Conservation (phyloP, 2,113 vertebrate species). For the Eidolon helvum region DNA sequence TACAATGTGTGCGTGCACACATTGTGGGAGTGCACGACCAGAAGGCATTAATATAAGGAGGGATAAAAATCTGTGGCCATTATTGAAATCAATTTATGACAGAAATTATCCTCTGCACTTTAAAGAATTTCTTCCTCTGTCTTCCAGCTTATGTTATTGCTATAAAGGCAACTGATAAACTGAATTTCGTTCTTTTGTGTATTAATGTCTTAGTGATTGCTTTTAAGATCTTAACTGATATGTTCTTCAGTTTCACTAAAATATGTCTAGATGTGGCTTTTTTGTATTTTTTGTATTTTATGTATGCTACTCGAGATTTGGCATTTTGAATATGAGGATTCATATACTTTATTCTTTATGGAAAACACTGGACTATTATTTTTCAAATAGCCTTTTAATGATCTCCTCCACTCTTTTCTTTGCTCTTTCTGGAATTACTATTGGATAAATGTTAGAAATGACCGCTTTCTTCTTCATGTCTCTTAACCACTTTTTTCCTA, state of each 20-base stretch:
- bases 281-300: too few relatives aligned
- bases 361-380: not conserved
- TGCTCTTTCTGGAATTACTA: not conserved
- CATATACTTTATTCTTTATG: not conserved
- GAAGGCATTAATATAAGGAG: not conserved
- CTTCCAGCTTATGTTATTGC: not conserved
- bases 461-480: not conserved
- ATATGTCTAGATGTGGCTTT: not conserved
- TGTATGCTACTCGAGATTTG: not conserved
- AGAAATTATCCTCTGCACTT: not conserved
- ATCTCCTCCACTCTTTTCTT: not conserved
- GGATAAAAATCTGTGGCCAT: not conserved
- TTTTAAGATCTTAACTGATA: not conserved
- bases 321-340: not conserved
- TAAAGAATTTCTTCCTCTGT: not conserved
- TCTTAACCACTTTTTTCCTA: not conserved
- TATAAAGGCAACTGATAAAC: not conserved
- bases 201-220: not conserved
- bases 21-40: not conserved
- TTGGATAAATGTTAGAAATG: not conserved
- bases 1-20: too few relatives aligned
- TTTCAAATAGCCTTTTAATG: not conserved
- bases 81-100: not conserved
- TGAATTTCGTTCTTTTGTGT: not conserved
- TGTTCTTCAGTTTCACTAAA: not conserved